Conservation (phyloP, 1,140 invertebrate species). For the Camponotus pennsylvanicus region DNA sequence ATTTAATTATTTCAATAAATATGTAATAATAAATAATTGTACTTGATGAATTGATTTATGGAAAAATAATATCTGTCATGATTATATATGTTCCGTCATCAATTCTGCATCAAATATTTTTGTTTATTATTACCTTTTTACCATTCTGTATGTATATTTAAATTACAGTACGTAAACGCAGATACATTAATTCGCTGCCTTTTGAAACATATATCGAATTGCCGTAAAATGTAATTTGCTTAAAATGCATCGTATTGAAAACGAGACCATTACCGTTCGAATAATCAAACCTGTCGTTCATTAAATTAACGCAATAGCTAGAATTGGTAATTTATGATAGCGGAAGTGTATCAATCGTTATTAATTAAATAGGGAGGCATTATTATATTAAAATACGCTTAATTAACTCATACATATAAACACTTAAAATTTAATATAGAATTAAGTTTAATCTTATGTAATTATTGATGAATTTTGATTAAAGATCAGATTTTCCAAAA, state of each 20-base stretch:
- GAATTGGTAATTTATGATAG: slow-evolving; percentile 35
- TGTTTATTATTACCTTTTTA: slow-evolving; percentile 49
- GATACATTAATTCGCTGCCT: slow-evolving; percentile 36
- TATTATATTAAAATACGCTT: slow-evolving; percentile 43
- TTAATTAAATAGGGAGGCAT: slow-evolving; percentile 40
- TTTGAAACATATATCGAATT: slow-evolving; percentile 53
- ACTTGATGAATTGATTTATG: slow-evolving; percentile 43
- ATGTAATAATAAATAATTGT: slow-evolving; percentile 1
- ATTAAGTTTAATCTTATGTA: slow-evolving; percentile 1
- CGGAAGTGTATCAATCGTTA: slow-evolving; percentile 30
- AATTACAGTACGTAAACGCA: slow-evolving; percentile 4
- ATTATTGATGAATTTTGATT: background rate
- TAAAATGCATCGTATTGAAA: slow-evolving; percentile 46
- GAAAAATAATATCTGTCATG: slow-evolving; percentile 25
- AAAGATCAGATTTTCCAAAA: slow-evolving; percentile 1
- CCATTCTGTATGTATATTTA: slow-evolving; percentile 1
- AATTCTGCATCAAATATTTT: slow-evolving; percentile 14
- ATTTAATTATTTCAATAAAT: slow-evolving; percentile 49
- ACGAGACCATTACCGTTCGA: slow-evolving; percentile 39
- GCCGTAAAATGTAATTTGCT: slow-evolving; percentile 54
- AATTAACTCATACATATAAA: slow-evolving; percentile 2
- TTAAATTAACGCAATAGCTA: slow-evolving; percentile 55
- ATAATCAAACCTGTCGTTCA: slow-evolving; percentile 39
- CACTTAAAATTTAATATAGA: background rate
- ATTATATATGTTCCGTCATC: slow-evolving; percentile 15